A percentile compares a stretch with the other conserved stretches of the same genome.
Evolutionary conservation across 2,113 vertebrate species (phyloP).

Genomic region (Ia io): DNA sequence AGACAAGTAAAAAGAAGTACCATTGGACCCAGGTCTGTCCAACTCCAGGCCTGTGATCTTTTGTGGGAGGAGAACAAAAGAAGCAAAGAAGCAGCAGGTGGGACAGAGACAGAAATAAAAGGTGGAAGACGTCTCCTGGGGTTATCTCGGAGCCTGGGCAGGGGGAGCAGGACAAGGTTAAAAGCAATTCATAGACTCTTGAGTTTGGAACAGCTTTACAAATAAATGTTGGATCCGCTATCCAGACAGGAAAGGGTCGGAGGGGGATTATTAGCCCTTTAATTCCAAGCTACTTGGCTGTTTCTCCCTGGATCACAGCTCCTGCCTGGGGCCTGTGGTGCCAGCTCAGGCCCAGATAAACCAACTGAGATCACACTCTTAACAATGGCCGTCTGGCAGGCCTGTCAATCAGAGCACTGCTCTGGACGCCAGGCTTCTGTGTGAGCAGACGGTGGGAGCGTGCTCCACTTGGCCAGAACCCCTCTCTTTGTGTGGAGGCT

Average conservation of each 20-base stretch:
- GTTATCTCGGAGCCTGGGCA: neutral
- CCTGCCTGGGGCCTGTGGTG: constrained; percentile 36
- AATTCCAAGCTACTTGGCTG: constrained; percentile 47
- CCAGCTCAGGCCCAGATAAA: constrained; percentile 30
- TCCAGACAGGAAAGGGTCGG: neutral
- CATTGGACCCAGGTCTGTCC: neutral
- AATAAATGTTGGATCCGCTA: constrained; percentile 12
- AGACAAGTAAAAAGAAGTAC: neutral
- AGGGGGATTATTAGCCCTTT: constrained; percentile 28
- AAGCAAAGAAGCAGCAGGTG: neutral
- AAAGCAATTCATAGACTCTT: neutral
- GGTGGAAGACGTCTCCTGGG: neutral
- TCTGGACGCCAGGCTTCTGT: constrained; percentile 28
- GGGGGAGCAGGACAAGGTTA: neutral
- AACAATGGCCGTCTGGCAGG: constrained; percentile 46
- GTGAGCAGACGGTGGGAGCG: neutral
- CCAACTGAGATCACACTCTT: constrained; percentile 23
- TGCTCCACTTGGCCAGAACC: constrained; percentile 32
- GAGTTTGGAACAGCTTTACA: neutral
- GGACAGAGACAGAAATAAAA: neutral
- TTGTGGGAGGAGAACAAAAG: neutral
- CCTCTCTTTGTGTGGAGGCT: constrained; percentile 45
- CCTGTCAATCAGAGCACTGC: constrained; percentile 44
- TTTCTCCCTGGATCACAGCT: constrained; percentile 44
- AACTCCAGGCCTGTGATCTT: neutral